Base-by-base conservation (phyloP, 2,888 invertebrate genomes). In the Cremastinae sp. region DNA sequence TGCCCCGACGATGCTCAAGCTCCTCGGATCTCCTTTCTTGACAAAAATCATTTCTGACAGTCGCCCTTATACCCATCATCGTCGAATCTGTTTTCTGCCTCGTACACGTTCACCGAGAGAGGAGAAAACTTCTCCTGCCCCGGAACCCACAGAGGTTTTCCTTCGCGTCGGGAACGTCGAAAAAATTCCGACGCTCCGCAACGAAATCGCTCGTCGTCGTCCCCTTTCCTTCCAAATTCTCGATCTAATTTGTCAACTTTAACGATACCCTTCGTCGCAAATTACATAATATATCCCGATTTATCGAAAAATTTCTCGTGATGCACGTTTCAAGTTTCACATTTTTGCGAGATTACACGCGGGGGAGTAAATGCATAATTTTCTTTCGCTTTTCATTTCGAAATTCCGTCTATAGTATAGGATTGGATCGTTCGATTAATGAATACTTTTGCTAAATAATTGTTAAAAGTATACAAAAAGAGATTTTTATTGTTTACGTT, bases 1-100 rank as follows among this genome's bases (percentile, higher is more conserved):
- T 86, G 85, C 83, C 59, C 58, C 83, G 79, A 51, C 74, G 79
- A 68, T 78, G 84, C 82, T 84, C 84, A 86, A 79, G 82, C 82
- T 83, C 87, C 82, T 81, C 73, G 73, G 69, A 71, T 72, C 51
- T 66, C 82, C 80, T 68, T 79, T 81, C 79, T 82, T 87, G 87
- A 88, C 86, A 87, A 86, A 84, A 87, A 88, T 85, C 83, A 85
- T 81, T 79, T 80, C 81, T 84, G 88, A 88, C 88, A 88, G 84
- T 84, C 85, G 82, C 84, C 88, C 88, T 88, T 88, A 87, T 84
- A 86, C 86, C 87, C 88, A 86, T 88, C 88, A 86, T 87, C 87
- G 85, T 88, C 84, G 84, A 84, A 83, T 84, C 74, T 72, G 74
- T 68, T 75, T 77, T 34, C 41, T 47, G 8, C 69, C 34, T 62